Conservation (phyloP, 2,888 invertebrate genomes). For the Cynaeus angustus region DNA sequence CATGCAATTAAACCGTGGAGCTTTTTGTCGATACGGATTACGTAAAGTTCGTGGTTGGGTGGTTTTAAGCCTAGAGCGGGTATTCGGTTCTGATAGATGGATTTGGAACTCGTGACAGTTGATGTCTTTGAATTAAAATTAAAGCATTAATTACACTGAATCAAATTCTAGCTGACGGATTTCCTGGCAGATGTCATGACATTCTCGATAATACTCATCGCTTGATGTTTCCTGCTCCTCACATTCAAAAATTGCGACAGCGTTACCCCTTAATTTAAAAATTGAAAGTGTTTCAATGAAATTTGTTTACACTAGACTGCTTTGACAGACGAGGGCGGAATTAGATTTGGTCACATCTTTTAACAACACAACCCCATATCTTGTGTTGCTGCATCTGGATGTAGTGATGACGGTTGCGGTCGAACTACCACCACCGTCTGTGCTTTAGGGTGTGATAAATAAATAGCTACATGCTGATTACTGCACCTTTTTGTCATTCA, state of each 20-base stretch:
- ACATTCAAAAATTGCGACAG: constrained; percentile 66
- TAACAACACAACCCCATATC: constrained; percentile 69
- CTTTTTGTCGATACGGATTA: constrained; percentile 42
- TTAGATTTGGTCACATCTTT: constrained; percentile 67
- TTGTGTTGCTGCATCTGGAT: constrained; percentile 59
- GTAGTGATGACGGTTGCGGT: constrained; percentile 60
- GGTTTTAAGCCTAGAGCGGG: constrained; percentile 52
- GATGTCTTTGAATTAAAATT: constrained; percentile 63
- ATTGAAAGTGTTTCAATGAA: constrained; percentile 71
- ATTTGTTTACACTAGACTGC: constrained; percentile 70
- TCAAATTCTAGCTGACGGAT: constrained; percentile 68
- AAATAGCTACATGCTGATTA: constrained; percentile 54
- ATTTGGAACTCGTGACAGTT: constrained; percentile 60
- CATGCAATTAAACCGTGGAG: constrained; percentile 37
- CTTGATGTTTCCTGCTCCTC: constrained; percentile 69
- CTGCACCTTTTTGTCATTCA: constrained; percentile 56
- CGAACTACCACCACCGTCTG: constrained; percentile 52
- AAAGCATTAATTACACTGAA: constrained; percentile 71
- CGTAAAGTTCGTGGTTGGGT: constrained; percentile 57
- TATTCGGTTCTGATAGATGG: constrained; percentile 50
- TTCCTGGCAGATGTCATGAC: constrained; percentile 71
- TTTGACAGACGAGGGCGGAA: constrained; percentile 69
- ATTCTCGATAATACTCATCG: constrained; percentile 68
- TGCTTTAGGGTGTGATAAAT: constrained; percentile 55
- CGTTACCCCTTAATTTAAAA: constrained; percentile 68